Base-by-base conservation (phyloP, 2,888 invertebrate genomes). In the Anticlea derivata region DNA sequence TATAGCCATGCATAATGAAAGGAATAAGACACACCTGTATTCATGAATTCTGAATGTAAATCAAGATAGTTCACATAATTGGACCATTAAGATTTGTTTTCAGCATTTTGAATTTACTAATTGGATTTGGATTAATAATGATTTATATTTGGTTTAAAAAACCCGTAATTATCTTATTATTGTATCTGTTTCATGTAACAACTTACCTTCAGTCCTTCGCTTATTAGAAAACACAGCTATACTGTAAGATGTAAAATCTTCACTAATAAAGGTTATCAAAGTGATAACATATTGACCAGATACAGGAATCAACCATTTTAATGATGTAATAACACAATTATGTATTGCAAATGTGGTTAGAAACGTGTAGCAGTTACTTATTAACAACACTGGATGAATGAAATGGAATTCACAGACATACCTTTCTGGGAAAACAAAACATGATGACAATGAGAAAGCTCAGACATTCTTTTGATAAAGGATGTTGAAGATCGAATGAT, bases 341-440 rank as follows among this genome's bases (percentile, higher is more conserved):
- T n/a, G n/a, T n/a, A n/a, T n/a, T n/a, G n/a, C n/a, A n/a, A n/a
- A n/a, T n/a, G 7, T 34, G 1, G 7, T 17, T 29, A 54, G 39
- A 48, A 37, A 22, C 29, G 37, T 38, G 47, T 31, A n/a, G 20
- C n/a, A 29, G 4, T 2, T 24, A 38, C 12, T 31, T 12, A 13
- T 7, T 31, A 12, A 24, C 41, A 24, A 12, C 6, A 53, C 22
- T 51, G 52, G 55, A 66, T 55, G 47, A 45, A 56, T 54, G 23
- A 23, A 24, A 13, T 40, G 6, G 10, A 33, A 24, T 44, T 48
- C 27, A 31, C 48, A 49, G 58, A 78, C 80, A 65, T 74, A 88
- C 88, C 86, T 86, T 89, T 74, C 75, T 78, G 41, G 82, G 72
- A 70, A 86, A 74, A 67, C 80, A 86, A 82, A 86, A 86, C 88